Evolutionary conservation across 2,797 vertebrate species (phyloP).

Genomic region (Chaetodon trifasciatus): DNA sequence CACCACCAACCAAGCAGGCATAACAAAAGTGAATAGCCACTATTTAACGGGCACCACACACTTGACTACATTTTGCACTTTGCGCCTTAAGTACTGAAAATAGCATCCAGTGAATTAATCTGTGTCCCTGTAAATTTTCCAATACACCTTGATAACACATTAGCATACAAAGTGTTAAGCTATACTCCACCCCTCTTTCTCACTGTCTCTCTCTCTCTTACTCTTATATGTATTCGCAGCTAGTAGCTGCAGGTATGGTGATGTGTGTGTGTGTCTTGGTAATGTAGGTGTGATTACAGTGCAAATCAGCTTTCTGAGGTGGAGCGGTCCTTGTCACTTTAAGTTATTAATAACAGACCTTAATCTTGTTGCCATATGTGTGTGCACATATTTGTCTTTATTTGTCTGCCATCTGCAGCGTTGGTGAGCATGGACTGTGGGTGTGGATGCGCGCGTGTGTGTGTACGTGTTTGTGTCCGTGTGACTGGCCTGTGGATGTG

Average conservation of each 20-base stretch:
- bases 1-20: not conserved
- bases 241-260: conserved; percentile 21
- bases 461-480: conserved; percentile 16
- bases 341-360: conserved; percentile 70
- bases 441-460: conserved; percentile 4
- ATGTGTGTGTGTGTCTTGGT: conserved; percentile 70
- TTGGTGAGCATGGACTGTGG: conserved; percentile 22
- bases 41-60: not conserved
- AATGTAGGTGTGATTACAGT: conserved; percentile 88
- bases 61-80: not conserved
- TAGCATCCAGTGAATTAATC: not conserved
- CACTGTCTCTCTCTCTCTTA: not conserved
- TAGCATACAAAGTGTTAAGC: conserved; percentile 22
- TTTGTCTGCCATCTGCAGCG: conserved; percentile 57
- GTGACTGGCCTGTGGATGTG: conserved; percentile 41
- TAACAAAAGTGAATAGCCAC: not conserved
- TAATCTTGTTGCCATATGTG: conserved; percentile 58
- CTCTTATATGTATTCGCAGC: conserved; percentile 7
- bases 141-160: conserved; percentile 14
- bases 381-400: conserved; percentile 49
- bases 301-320: conserved; percentile 88
- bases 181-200: not conserved
- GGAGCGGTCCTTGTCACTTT: conserved; percentile 54
- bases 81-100: conserved; percentile 2
- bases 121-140: not conserved